Percentiles rank a stretch among this genome's conserved stretches.
These are phyloP conservation scores for Cepphus grylle DNA, from an alignment of 2,113 vertebrate genomes.

Conservation along the genomic window DNA sequence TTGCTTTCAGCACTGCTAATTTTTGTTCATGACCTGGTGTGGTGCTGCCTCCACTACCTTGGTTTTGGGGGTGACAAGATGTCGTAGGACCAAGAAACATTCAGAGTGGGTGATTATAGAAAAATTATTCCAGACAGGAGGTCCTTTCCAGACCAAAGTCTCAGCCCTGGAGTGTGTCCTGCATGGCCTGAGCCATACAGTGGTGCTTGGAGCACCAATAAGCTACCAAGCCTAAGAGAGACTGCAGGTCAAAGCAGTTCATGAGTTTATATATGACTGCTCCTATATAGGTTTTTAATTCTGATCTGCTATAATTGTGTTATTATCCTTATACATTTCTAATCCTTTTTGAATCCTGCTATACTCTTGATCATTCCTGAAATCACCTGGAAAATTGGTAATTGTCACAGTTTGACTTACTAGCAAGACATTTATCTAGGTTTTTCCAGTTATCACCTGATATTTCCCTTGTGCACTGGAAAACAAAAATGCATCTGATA, in stretches of 20 bases:
- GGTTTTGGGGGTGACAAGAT: background rate
- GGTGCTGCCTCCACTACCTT: background rate
- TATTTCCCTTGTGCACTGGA: background rate
- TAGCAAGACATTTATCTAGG: background rate
- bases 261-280: background rate
- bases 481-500: background rate
- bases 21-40: background rate
- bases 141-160: background rate
- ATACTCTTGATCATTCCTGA: background rate
- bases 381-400: background rate
- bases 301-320: background rate
- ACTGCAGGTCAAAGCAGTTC: background rate
- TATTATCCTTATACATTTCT: constrained; percentile 13
- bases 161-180: background rate
- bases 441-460: background rate
- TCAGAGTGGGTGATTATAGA: background rate
- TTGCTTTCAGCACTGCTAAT: background rate
- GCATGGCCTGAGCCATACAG: background rate
- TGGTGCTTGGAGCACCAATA: background rate
- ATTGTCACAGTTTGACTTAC: constrained; percentile 23
- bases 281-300: background rate
- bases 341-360: constrained; percentile 37
- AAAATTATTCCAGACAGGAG: background rate
- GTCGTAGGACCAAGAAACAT: background rate
- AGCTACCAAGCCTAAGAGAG: background rate